Evolutionary conservation across 64 coral and sea anemone species (phyloP), one percentile per base, ranked within the genome.

Genomic region (Stichodactyla helianthus): DNA sequence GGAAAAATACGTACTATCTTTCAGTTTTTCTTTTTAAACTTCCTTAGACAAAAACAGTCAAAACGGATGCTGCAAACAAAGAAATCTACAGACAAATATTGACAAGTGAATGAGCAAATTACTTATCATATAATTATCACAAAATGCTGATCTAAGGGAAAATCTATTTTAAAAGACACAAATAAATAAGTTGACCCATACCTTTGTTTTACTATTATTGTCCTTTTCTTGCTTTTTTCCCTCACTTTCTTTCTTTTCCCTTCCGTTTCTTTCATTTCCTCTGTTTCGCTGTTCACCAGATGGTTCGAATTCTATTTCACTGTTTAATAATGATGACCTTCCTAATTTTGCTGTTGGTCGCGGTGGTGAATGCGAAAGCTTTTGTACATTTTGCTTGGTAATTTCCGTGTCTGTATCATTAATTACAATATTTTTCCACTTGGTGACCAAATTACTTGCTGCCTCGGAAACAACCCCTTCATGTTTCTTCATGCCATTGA

Each of bases 401-500:
- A 55, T 86, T 53, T 81, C 57, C 51, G 8, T 19, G 13, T 51
- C 16, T 27, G 53, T 16, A 2, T 93, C 79, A 59, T 88, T 83
- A 63, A 59, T 93, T 6, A 94, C 88, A 52, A 93, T 28, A 13
- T 92, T 87, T 64, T 95, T 99, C 97, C 97, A 99, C 83, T 95
- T 94, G 64, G 83, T 89, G 20, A 99, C 93, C 23, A 99, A 62
- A 77, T 35, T 65, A 23, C 52, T 89, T 51, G 97, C 90, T 18
- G 91, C 71, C 18, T 95, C 88, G 7, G 79, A 88, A 83, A 99
- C 88, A 35, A 70, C 56, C 11, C 77, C 83, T 18, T 86, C 84
- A 76, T 85, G 31, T 77, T 89, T 92, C 53, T 94, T 86, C 19
- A 93, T 62, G 11, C 76, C 87, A 86, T 99, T 99, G 5, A 99